phyloP scores from a whole-genome alignment of 2,797 vertebrate genomes.

The Coilia nasus region DNA sequence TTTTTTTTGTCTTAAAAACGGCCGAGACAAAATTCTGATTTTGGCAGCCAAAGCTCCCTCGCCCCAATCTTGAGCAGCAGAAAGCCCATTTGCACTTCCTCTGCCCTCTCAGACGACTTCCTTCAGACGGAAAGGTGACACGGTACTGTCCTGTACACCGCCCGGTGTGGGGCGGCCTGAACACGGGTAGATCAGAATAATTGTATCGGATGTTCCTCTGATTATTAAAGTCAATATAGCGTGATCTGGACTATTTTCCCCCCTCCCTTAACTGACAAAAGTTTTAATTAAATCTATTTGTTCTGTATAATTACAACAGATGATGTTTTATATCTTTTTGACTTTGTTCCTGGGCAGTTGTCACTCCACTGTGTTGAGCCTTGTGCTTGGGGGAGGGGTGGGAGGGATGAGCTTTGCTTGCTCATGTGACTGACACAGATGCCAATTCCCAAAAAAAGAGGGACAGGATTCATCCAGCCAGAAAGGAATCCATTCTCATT shows the following conservation, averaged over 20 bases:
- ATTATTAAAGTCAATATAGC: slow-evolving; percentile 78
- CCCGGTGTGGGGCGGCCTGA: slow-evolving; percentile 68
- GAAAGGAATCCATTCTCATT: slow-evolving; percentile 40
- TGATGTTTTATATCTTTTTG: slow-evolving; percentile 58
- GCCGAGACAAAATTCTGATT: slow-evolving; percentile 68
- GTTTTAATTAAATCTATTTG: slow-evolving; percentile 74
- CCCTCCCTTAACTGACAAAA: slow-evolving; percentile 69
- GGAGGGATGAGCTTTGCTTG: slow-evolving; percentile 57
- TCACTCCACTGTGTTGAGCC: slow-evolving; percentile 69
- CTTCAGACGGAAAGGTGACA: slow-evolving; percentile 77
- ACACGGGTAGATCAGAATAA: slow-evolving; percentile 83
- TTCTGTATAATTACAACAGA: slow-evolving; percentile 69
- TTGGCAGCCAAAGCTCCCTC: slow-evolving; percentile 66
- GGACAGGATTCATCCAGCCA: slow-evolving; percentile 39
- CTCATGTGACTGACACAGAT: slow-evolving; percentile 65
- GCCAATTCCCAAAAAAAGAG: slow-evolving; percentile 51
- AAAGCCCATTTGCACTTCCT: slow-evolving; percentile 79
- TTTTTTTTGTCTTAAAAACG: slow-evolving; percentile 56
- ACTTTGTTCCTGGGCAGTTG: slow-evolving; percentile 61
- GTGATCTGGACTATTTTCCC: slow-evolving; percentile 70
- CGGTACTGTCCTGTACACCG: slow-evolving; percentile 81
- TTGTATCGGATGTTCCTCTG: slow-evolving; percentile 80
- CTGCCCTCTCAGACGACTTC: slow-evolving; percentile 77
- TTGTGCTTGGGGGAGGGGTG: slow-evolving; percentile 47
- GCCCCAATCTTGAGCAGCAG: slow-evolving; percentile 74